These are phyloP conservation scores for Dissostichus mawsoni DNA, from an alignment of 2,113 vertebrate genomes.

Conservation along the genomic window DNA sequence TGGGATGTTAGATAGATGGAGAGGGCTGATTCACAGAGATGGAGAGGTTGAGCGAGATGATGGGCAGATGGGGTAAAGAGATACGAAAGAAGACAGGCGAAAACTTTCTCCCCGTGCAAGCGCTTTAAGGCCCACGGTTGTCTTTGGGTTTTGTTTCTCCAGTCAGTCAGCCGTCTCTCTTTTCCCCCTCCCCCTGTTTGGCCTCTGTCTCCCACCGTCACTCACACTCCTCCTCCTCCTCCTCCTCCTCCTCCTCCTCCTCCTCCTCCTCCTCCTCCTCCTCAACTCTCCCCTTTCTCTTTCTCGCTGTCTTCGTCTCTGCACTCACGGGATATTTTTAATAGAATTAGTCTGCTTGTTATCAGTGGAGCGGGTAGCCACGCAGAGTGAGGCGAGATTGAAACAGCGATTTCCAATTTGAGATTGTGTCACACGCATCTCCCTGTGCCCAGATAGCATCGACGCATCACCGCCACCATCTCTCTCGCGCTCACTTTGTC, in stretches of 20 bases:
- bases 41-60: slow-evolving; percentile 64
- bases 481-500: slow-evolving; percentile 63
- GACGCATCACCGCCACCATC: slow-evolving; percentile 78
- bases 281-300: background rate
- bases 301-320: slow-evolving; percentile 43
- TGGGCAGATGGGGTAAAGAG: slow-evolving; percentile 67
- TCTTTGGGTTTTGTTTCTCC: slow-evolving; percentile 41
- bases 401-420: slow-evolving; percentile 89
- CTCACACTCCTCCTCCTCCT: background rate
- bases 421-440: slow-evolving; percentile 87
- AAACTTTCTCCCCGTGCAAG: slow-evolving; percentile 50
- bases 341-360: slow-evolving; percentile 85
- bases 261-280: background rate
- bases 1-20: slow-evolving; percentile 80
- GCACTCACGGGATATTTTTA: slow-evolving; percentile 83
- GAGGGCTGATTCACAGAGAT: slow-evolving; percentile 61
- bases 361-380: slow-evolving; percentile 80
- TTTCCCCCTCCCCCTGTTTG: slow-evolving; percentile 20
- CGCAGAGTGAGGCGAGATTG: slow-evolving; percentile 84
- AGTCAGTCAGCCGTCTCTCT: slow-evolving; percentile 40
- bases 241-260: background rate
- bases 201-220: slow-evolving; percentile 39
- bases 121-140: slow-evolving; percentile 50
- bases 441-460: slow-evolving; percentile 83
- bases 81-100: slow-evolving; percentile 46